These are phyloP conservation scores for Dolichoris vasculosae DNA, from an alignment of 1,140 invertebrate genomes.

Conservation along the genomic window DNA sequence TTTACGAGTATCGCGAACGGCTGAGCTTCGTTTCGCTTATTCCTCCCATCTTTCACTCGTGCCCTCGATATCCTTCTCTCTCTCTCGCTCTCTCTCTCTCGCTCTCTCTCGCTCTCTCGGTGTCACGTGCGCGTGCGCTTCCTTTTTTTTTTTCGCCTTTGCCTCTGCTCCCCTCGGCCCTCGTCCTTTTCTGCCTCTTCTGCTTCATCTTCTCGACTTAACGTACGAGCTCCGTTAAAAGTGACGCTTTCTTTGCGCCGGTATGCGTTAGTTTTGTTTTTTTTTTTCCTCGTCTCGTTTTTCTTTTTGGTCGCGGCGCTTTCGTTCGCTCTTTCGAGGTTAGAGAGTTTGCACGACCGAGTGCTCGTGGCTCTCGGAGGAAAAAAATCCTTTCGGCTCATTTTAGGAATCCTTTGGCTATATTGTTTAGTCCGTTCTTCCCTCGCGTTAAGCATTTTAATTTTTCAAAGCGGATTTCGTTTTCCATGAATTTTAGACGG, in stretches of 20 bases:
- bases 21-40: not conserved
- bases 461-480: not conserved
- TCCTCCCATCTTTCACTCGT: not conserved
- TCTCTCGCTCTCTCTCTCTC: not conserved
- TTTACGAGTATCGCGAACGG: slow-evolving; percentile 34
- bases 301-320: not conserved
- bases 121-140: no score
- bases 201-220: not conserved
- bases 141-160: slow-evolving; percentile 10
- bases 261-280: not conserved
- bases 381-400: not conserved
- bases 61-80: not conserved
- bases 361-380: not conserved
- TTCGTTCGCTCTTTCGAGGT: not conserved
- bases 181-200: not conserved
- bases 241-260: slow-evolving; percentile 5
- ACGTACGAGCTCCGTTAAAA: slow-evolving; percentile 7
- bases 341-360: not conserved
- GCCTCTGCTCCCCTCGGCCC: not conserved
- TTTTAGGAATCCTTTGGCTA: not conserved
- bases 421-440: not conserved
- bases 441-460: not conserved
- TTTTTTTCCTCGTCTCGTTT: not conserved
- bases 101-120: not conserved
- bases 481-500: not conserved